A percentile compares a stretch with the other conserved stretches of the same genome.
Conservation (phyloP, 1,140 invertebrate genomes). For the Bicyclus anynana region DNA sequence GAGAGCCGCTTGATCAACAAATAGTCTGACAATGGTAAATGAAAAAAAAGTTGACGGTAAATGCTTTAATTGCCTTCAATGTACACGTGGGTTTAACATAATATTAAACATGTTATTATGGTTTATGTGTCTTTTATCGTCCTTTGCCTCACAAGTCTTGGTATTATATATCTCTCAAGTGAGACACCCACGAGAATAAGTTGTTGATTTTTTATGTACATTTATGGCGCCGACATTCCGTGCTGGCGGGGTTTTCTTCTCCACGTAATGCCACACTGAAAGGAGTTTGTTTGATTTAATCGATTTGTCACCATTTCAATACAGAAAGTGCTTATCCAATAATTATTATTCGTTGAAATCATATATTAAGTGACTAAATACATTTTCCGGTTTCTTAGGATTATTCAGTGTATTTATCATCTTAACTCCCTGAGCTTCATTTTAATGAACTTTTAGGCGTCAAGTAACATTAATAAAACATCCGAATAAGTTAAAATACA, state of each 20-base stretch:
- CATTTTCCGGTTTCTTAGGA: neutral
- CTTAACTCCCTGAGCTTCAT: neutral
- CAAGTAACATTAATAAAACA: neutral
- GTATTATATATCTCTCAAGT: neutral
- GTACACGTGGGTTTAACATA: neutral
- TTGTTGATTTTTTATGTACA: constrained; percentile 10
- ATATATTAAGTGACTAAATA: neutral
- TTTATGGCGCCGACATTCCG: constrained; percentile 13
- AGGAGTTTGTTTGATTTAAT: constrained; percentile 10
- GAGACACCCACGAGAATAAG: constrained; percentile 7
- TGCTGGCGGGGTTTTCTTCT: neutral
- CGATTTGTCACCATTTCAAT: neutral
- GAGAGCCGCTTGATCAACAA: no score
- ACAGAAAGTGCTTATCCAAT: neutral
- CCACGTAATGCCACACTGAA: constrained; percentile 1
- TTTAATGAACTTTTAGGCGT: neutral
- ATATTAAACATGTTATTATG: neutral
- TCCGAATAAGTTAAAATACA: neutral
- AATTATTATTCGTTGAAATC: neutral
- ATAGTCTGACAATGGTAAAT: no score
- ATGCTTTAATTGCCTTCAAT: neutral
- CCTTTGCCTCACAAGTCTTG: neutral
- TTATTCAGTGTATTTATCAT: neutral
- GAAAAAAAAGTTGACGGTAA: no score
- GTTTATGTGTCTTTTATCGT: neutral